phyloP scores from a whole-genome alignment of 1,140 invertebrate genomes.

The Drosophila oshimai region DNA sequence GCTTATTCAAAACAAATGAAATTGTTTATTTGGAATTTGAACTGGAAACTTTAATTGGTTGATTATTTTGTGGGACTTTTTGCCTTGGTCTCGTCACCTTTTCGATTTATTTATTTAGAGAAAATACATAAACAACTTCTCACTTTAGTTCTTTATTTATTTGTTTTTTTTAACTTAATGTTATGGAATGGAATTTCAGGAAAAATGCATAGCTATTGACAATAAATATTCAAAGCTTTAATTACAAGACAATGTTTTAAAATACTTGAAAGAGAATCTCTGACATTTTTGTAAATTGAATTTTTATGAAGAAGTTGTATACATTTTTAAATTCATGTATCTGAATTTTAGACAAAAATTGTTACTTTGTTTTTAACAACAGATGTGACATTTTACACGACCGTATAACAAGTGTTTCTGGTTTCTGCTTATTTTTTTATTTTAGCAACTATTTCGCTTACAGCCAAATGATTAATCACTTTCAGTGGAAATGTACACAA shows the following conservation, averaged over 20 bases:
- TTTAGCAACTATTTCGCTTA: conserved; percentile 26
- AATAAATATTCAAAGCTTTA: no score
- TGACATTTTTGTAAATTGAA: no score
- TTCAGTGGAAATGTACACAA: conserved; percentile 14
- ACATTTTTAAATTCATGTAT: no score
- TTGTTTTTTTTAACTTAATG: no score
- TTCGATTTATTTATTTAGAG: not conserved
- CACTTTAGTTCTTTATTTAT: no score
- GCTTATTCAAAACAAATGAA: conserved; percentile 11
- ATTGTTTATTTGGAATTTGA: conserved; percentile 11
- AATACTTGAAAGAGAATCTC: no score
- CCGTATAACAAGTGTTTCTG: conserved; percentile 1
- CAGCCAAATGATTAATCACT: conserved; percentile 41
- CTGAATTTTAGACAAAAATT: no score
- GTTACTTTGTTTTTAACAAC: not conserved
- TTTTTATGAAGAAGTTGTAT: no score
- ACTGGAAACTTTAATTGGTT: conserved; percentile 17
- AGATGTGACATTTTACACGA: not conserved
- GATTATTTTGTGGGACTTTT: not conserved
- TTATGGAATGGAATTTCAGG: no score
- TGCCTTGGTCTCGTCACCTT: not conserved
- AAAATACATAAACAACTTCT: not conserved
- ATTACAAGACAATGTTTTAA: no score
- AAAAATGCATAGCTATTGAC: no score
- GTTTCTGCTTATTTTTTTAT: conserved; percentile 17